A percentile compares a stretch with the other conserved stretches of the same genome.
These are phyloP conservation scores for Phymatocera aterrima DNA, from an alignment of 2,888 invertebrate genomes.

Conservation along the genomic window DNA sequence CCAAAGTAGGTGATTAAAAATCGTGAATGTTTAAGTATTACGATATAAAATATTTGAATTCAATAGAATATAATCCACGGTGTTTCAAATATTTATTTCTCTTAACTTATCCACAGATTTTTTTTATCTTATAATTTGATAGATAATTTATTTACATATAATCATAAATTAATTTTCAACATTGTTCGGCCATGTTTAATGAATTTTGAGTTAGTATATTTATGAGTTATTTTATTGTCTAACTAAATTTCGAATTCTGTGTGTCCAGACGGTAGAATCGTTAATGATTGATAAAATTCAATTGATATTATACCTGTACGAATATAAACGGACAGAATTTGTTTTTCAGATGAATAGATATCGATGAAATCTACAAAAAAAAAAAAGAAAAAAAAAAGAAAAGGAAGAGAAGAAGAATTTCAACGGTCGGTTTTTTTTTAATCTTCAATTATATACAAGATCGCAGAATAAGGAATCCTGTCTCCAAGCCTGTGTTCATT, in stretches of 20 bases:
- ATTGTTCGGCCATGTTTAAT: conserved; percentile 37
- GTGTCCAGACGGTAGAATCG: too few species aligned
- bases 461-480: conserved; percentile 21
- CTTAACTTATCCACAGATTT: too few species aligned
- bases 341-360: too few species aligned
- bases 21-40: too few species aligned
- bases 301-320: too few species aligned
- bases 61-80: neutral
- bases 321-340: too few species aligned
- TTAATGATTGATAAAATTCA: too few species aligned
- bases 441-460: neutral
- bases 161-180: neutral
- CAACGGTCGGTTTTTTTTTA: neutral
- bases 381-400: too few species aligned
- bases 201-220: too few species aligned
- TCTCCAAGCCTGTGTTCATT: neutral
- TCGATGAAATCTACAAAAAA: too few species aligned
- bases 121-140: neutral
- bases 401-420: too few species aligned
- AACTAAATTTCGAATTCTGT: neutral
- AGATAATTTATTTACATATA: neutral
- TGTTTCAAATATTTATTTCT: neutral
- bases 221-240: neutral
- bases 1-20: neutral
- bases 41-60: neutral